Base-by-base conservation (phyloP, 37 sponge, comb jelly and placozoan genomes). In the Chondrosia reniformis region DNA sequence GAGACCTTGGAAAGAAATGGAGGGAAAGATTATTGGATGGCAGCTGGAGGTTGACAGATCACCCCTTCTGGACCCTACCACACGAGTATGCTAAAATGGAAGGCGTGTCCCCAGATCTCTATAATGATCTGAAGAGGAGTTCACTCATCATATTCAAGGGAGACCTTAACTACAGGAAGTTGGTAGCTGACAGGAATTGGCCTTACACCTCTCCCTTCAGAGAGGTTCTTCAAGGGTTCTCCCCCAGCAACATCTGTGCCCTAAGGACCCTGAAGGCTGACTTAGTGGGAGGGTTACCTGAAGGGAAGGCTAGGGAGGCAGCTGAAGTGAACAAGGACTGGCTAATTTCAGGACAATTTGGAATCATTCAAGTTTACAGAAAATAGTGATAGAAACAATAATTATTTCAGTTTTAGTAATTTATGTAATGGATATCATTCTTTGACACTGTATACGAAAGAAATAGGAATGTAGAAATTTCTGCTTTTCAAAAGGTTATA, bases 91-190 rank as follows among this genome's bases (percentile, higher is more conserved):
- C 84, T 44, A 78, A 92, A 37, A 99, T 99, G 99, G 71, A 74
- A 21, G 45, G 25, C 1, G 77, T 93, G 13, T 78, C 92, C 0
- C 85, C 92, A 21, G 99, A 95, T 34, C 90, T 99, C 30, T 91
- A 99, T 65, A 1, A 45, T 4, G 33, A 63, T 0, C 83, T 99
- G 9, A 55, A 81, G 2, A 58, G 88, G 65, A 72, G 89, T 8
- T 63, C 81, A 22, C 85, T 99, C 22, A 86, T 91, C 3, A 45
- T 99, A 57, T 87, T 99, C 82, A 99, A 99, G 62, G 99, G 99
- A 28, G 99, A 99, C 56, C 88, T 99, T 34, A 99, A 99, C 84
- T 96, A 99, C 61, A 89, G 99, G 33, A 99, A 99, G 77, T 89
- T 99, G 33, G 75, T 96, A 4, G 92, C 85, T 3, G 99, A 99